Evolutionary conservation across 2,888 invertebrate genomes (phyloP).

Genomic region (Rhamphomyia laevipes): DNA sequence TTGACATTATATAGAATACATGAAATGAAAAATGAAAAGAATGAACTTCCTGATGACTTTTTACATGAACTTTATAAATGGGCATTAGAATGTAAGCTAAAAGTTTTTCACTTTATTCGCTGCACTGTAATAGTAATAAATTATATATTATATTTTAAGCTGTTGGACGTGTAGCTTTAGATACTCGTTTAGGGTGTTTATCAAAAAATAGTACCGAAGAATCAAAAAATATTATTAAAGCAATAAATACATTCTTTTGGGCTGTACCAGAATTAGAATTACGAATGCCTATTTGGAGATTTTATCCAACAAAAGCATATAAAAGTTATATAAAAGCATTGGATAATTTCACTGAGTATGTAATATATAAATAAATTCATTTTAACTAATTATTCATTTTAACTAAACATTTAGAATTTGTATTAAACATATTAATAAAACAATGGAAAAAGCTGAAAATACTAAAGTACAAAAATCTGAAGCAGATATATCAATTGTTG

Average conservation of each 20-base stretch:
- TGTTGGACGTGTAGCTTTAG: slow-evolving; percentile 69
- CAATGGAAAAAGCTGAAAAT: slow-evolving; percentile 40
- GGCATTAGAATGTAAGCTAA: slow-evolving; percentile 78
- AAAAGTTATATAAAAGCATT: slow-evolving; percentile 57
- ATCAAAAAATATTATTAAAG: slow-evolving; percentile 63
- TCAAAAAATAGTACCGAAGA: slow-evolving; percentile 47
- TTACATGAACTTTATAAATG: slow-evolving; percentile 83
- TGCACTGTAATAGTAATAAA: neutral
- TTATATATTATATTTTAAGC: slow-evolving; percentile 42
- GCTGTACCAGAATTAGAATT: slow-evolving; percentile 63
- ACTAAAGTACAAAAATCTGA: slow-evolving; percentile 27
- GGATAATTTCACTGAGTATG: slow-evolving; percentile 59
- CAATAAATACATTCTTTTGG: slow-evolving; percentile 66
- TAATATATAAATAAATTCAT: neutral
- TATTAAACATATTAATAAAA: slow-evolving; percentile 44
- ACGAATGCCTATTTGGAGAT: slow-evolving; percentile 61
- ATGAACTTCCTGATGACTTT: slow-evolving; percentile 69
- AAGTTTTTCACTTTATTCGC: neutral
- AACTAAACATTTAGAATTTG: slow-evolving; percentile 38
- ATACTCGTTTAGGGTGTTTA: slow-evolving; percentile 66
- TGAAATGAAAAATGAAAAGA: slow-evolving; percentile 45
- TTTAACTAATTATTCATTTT: neutral
- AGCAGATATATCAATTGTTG: slow-evolving; percentile 44
- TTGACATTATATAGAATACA: slow-evolving; percentile 43
- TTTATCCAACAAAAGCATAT: slow-evolving; percentile 58